Percentiles rank a stretch among this genome's conserved stretches.
Evolutionary conservation across 2,113 vertebrate species (phyloP).

Genomic region (Neotragus pygmaeus): DNA sequence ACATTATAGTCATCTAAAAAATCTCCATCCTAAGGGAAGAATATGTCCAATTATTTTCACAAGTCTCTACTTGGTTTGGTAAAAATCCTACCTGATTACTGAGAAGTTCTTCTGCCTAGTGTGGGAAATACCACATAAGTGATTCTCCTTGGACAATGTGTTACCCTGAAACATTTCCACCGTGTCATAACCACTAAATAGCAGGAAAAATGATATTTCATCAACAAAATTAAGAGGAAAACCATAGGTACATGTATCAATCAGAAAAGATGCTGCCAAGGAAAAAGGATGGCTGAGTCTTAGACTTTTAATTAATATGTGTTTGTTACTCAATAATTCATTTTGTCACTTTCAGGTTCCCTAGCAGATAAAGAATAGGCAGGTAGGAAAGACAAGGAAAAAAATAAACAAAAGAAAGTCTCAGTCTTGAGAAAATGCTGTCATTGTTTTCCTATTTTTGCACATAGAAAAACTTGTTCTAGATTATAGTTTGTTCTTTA

Average conservation of each 20-base stretch:
- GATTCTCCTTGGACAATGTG: background rate
- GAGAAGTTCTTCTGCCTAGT: background rate
- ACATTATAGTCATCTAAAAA: background rate
- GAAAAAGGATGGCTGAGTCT: background rate
- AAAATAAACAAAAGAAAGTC: background rate
- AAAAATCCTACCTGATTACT: background rate
- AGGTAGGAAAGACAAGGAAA: background rate
- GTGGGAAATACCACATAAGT: background rate
- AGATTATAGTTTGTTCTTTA: background rate
- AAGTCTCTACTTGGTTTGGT: background rate
- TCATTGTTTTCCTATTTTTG: background rate
- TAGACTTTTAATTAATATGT: background rate
- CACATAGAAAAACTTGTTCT: background rate
- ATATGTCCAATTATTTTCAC: background rate
- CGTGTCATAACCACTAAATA: background rate
- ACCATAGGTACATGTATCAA: background rate
- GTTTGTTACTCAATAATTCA: background rate
- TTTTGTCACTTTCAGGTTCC: background rate
- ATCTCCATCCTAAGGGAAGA: background rate
- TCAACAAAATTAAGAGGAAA: background rate
- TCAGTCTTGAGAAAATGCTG: background rate
- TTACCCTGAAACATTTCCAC: background rate
- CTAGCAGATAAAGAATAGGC: background rate
- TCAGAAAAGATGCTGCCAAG: background rate
- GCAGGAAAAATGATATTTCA: background rate